Base-by-base conservation (phyloP, 2,888 invertebrate species). In the Drosophila parthenogenetica region DNA sequence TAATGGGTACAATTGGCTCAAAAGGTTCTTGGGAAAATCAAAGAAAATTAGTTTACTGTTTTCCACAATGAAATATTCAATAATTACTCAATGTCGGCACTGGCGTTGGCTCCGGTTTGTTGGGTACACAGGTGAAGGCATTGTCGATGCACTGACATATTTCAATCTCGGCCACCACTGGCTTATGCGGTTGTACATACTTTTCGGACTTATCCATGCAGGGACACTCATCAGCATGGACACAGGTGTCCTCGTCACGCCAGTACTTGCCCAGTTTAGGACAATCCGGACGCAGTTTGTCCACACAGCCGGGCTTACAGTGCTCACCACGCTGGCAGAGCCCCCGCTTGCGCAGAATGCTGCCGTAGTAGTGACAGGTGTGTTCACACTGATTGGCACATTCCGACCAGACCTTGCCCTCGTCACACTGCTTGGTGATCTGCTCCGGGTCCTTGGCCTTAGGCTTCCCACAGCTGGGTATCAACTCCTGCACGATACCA, bases 111-210 rank as follows among this genome's bases (percentile, higher is more conserved):
- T 63, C 69, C 10, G 81, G 68, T 7, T 87, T 84, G 40, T 87
- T 91, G 3, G 86, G 77, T 14, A 90, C 77, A 66, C 97, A 97
- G 48, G 94, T 94, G 66, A 95, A 94, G 19, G 93, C 93, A 91
- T 97, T 97, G 87, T 96, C 94, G 7, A 96, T 93, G 82, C 98
- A 98, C 80, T 97, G 97, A 86, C 97, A 98, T 13, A 94, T 93
- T 81, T 94, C 94, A 86, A 96, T 96, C 0, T 94, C 94, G 1
- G 80, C 87, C 0, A 87, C 48, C 5, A 91, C 90, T 1, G 95
- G 93, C 55, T 94, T 94, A 16, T 96, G 95, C 0, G 97, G 97
- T 94, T 96, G 92, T 2, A 97, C 93, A 10, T 94, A 93, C 49
- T 93, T 92, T 19, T 96, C 96, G 14, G 94, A 91, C 13, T 93